Evolutionary conservation across 2,797 vertebrate species (phyloP), one percentile per base, ranked within the genome.

Genomic region (Karalla daura): DNA sequence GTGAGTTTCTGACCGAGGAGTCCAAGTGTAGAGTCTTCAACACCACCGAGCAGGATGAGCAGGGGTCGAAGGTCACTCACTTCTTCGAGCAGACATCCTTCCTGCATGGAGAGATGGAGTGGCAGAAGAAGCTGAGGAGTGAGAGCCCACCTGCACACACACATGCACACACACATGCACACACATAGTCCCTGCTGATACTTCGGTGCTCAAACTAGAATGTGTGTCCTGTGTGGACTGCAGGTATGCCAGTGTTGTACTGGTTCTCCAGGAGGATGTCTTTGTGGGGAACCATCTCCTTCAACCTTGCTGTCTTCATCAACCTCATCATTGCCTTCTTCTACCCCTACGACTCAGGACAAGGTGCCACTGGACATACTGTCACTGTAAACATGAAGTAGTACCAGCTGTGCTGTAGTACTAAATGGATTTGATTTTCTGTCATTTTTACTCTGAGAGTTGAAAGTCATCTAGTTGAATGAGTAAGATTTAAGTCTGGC

Each of bases 321-420:
- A 99, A 99, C 91, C 95, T 99, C 85, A 98, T 99, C 89, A 98
- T 99, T 6, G 98, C 97, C 70, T 96, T 99, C 86, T 99, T 99
- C 92, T 99, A 97, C 87, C 98, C 98, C 2, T 97, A 98, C 24
- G 50, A 83, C 67, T 85, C 90, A 2, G 93, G 90, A 52, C 87
- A 91, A 90, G 89, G 93, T 94, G 68, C 23, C 5, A 1, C 4
- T 51, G 7, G 8, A 28, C 5, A 2, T 52, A 25, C 32, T 23
- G 2, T 3, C 10, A 30, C 28, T 30, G 3, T 30, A 30, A n/a
- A n/a, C n/a, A n/a, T n/a, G n/a, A n/a, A n/a, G n/a, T n/a, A n/a
- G n/a, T n/a, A n/a, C n/a, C n/a, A n/a, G n/a, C 28, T 30, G 2
- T 30, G 10, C 5, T 12, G 5, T 23, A n/a, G 43, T n/a, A n/a